A percentile compares a stretch with the other conserved stretches of the same genome.
Conservation (phyloP, 2,797 vertebrate genomes). For the Sternotherus odoratus region DNA sequence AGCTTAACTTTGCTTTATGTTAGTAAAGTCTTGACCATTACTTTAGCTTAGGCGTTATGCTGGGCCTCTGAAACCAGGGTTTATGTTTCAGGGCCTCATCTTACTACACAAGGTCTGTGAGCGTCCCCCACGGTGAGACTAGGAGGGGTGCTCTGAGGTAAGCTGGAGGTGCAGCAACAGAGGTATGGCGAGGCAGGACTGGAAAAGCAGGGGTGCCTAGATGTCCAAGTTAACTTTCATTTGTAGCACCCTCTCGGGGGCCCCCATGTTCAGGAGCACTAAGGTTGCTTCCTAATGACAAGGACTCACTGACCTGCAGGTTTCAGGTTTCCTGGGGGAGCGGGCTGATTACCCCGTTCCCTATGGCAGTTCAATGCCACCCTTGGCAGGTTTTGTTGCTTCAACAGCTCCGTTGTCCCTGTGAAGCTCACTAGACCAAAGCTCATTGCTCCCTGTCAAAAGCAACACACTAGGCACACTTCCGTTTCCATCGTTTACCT, state of each 20-base stretch:
- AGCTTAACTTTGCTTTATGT: no score
- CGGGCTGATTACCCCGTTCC: no score
- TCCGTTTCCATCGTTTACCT: not conserved
- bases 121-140: not conserved
- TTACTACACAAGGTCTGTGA: not conserved
- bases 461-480: not conserved
- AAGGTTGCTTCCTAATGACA: not conserved
- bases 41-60: no score
- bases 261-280: not conserved
- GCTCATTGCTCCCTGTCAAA: not conserved
- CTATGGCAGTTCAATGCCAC: not conserved
- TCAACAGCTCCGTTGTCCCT: not conserved
- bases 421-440: no score
- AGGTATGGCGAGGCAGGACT: not conserved
- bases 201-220: not conserved
- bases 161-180: not conserved
- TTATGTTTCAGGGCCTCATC: no score
- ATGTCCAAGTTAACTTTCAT: not conserved
- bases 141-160: not conserved
- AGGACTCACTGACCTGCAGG: not conserved
- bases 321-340: not conserved
- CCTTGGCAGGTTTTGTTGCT: not conserved
- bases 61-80: no score
- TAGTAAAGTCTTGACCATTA: no score
- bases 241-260: not conserved